These are phyloP conservation scores for Clinocottus analis DNA, from an alignment of 2,113 vertebrate species.

Conservation along the genomic window DNA sequence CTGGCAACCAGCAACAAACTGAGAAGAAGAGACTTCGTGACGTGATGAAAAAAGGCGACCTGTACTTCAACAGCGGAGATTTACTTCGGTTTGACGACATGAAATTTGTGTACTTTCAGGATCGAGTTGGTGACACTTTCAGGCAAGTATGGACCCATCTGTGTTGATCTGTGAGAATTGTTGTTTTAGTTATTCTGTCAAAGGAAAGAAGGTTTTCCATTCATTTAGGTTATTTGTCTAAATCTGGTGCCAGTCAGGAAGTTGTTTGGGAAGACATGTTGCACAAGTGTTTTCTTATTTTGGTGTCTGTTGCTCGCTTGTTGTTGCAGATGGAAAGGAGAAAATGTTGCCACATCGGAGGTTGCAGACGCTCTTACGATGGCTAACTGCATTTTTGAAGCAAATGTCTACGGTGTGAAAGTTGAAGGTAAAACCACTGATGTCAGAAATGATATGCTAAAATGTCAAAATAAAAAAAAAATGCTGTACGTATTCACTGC, in stretches of 20 bases:
- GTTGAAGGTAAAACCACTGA: constrained; percentile 85
- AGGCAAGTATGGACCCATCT: constrained; percentile 77
- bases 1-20: constrained; percentile 85
- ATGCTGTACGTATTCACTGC: background rate
- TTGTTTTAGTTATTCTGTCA: background rate
- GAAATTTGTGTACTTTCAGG: constrained; percentile 92
- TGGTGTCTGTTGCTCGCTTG: background rate
- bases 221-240: background rate
- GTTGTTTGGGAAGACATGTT: background rate
- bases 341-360: constrained; percentile 94
- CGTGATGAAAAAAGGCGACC: constrained; percentile 89
- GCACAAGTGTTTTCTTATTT: background rate
- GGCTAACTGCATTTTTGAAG: constrained; percentile 85
- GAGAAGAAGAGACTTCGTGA: constrained; percentile 90
- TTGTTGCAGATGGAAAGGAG: constrained; percentile 91
- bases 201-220: background rate
- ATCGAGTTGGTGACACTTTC: constrained; percentile 94
- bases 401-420: constrained; percentile 90
- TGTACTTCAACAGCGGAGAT: constrained; percentile 89
- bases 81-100: constrained; percentile 85
- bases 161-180: background rate
- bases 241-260: background rate
- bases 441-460: background rate
- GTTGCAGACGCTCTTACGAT: constrained; percentile 83
- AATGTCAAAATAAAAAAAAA: background rate